Evolutionary conservation across 2,888 invertebrate genomes (phyloP).

Genomic region (Lasioglossum oenotherae): DNA sequence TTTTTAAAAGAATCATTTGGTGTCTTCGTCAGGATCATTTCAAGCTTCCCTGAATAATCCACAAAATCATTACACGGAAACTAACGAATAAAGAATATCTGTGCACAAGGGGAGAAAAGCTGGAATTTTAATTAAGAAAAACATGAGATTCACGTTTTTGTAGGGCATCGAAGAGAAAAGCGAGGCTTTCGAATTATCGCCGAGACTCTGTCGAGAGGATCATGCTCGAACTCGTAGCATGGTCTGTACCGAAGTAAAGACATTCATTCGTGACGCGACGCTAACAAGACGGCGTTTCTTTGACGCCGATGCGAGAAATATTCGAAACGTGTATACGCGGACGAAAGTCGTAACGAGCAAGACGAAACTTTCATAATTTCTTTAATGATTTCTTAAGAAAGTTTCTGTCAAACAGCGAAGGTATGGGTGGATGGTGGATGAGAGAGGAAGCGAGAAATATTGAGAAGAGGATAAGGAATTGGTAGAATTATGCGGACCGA

Average conservation of each 20-base stretch:
- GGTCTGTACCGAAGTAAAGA: not conserved
- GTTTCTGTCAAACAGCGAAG: conserved; percentile 31
- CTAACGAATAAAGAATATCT: not conserved
- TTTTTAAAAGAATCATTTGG: not conserved
- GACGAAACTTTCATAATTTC: conserved; percentile 34
- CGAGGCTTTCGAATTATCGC: not conserved
- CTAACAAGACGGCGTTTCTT: conserved; percentile 11
- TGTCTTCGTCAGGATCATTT: not conserved
- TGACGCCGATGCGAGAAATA: conserved; percentile 27
- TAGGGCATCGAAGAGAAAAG: not conserved
- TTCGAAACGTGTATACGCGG: conserved; percentile 11
- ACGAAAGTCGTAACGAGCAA: conserved; percentile 30
- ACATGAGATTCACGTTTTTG: not conserved
- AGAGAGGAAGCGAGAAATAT: no score
- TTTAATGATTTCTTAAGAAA: conserved; percentile 47
- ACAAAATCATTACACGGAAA: not conserved
- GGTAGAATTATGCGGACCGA: conserved; percentile 22
- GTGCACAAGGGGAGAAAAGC: not conserved
- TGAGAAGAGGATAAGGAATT: not conserved
- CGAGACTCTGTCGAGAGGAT: not conserved
- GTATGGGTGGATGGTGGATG: not conserved
- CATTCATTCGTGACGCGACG: not conserved
- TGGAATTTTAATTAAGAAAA: not conserved
- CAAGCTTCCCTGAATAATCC: not conserved
- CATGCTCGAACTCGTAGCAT: not conserved